Percentiles rank a stretch among this genome's conserved stretches.
phyloP scores from a whole-genome alignment of 2,797 vertebrate genomes.

The Notoglanidium macrostoma region DNA sequence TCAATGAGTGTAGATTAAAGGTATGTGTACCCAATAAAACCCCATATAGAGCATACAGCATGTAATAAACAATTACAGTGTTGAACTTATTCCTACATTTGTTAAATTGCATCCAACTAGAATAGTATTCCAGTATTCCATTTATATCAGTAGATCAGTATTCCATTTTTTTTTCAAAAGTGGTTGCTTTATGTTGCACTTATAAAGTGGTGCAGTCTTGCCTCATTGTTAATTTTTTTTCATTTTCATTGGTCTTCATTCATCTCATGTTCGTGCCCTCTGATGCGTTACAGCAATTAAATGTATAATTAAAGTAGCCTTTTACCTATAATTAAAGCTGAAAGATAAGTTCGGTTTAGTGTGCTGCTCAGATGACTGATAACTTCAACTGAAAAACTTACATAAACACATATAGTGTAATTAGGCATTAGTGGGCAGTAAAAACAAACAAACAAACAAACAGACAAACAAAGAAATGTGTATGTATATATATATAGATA shows the following conservation, averaged over 20 bases:
- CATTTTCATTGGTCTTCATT: not conserved
- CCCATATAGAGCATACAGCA: not conserved
- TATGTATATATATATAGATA: too few species aligned
- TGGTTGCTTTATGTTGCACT: not conserved
- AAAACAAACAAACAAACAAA: too few species aligned
- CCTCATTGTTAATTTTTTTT: too few species aligned
- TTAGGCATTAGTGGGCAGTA: not conserved
- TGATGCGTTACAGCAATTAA: not conserved
- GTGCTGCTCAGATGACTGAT: not conserved
- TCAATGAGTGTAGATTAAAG: not conserved
- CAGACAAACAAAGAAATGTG: too few species aligned
- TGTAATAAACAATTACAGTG: not conserved
- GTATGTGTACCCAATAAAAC: not conserved
- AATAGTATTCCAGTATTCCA: not conserved
- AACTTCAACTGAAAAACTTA: not conserved
- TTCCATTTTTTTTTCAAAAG: not conserved
- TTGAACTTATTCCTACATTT: not conserved
- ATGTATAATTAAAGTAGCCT: not conserved
- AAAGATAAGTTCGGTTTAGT: not conserved
- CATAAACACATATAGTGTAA: too few species aligned
- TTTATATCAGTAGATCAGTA: too few species aligned
- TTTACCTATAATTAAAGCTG: not conserved
- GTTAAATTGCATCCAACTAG: not conserved
- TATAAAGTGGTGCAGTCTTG: not conserved
- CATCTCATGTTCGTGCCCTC: not conserved